A percentile compares a stretch with the other conserved stretches of the same genome.
Conservation (phyloP, 2,888 invertebrate species). For the Andricus curvator region DNA sequence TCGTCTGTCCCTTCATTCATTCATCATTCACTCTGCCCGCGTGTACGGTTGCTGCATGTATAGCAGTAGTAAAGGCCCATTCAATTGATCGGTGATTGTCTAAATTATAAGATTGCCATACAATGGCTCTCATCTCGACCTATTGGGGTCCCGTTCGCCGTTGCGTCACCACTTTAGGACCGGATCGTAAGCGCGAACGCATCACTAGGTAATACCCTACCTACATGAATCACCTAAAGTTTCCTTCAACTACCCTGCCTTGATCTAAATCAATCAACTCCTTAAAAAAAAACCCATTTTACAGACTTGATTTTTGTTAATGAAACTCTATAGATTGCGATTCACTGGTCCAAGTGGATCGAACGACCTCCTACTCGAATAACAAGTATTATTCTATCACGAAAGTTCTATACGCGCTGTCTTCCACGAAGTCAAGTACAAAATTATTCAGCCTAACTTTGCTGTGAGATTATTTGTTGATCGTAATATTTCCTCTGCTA, state of each 20-base stretch:
- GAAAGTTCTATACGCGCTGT: conserved; percentile 9
- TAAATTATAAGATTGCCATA: conserved; percentile 79
- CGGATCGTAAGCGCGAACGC: conserved; percentile 71
- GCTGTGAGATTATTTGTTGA: neutral
- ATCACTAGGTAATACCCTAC: conserved; percentile 61
- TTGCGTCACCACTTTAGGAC: conserved; percentile 78
- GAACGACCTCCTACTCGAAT: conserved; percentile 30
- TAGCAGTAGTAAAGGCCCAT: conserved; percentile 78
- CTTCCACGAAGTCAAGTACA: neutral
- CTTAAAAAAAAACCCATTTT: neutral
- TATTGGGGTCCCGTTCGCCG: conserved; percentile 77
- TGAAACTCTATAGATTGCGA: conserved; percentile 21
- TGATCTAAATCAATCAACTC: neutral
- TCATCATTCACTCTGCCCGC: conserved; percentile 77
- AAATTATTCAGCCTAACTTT: conserved; percentile 17
- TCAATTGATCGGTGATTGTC: conserved; percentile 79
- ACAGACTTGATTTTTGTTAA: neutral
- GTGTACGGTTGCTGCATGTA: conserved; percentile 75
- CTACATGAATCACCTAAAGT: conserved; percentile 39
- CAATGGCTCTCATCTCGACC: conserved; percentile 79
- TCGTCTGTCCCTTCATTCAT: conserved; percentile 79
- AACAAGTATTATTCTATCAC: conserved; percentile 23
- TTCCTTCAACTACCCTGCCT: neutral
- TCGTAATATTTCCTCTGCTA: neutral
- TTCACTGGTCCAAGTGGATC: conserved; percentile 11